These are phyloP conservation scores for Elachura formosa DNA, from an alignment of 2,113 vertebrate genomes.

Conservation along the genomic window DNA sequence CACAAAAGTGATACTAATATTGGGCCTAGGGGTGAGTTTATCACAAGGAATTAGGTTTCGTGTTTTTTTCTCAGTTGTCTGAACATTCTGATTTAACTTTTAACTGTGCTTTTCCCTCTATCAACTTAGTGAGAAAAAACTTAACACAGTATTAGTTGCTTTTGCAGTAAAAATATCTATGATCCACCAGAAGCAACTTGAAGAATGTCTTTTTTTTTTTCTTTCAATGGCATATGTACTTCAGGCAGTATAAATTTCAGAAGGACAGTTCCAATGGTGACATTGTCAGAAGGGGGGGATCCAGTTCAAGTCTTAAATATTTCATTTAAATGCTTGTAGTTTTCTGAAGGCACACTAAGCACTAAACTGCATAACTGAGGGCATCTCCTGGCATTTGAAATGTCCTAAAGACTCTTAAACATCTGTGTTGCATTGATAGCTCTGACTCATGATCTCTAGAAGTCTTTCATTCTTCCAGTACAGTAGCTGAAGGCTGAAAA, in stretches of 20 bases:
- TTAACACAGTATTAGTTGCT: not conserved
- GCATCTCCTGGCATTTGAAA: not conserved
- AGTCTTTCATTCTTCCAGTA: not conserved
- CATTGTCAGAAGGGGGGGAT: not conserved
- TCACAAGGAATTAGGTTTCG: not conserved
- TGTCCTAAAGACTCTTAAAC: not conserved
- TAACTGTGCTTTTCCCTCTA: not conserved
- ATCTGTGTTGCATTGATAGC: not conserved
- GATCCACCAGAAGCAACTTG: not conserved
- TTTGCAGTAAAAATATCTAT: not conserved
- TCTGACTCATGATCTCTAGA: not conserved
- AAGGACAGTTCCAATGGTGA: not conserved
- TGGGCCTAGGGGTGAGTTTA: not conserved
- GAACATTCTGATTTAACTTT: not conserved
- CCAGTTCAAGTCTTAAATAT: not conserved
- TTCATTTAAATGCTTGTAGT: not conserved
- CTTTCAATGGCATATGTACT: not conserved
- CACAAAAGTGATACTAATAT: not conserved
- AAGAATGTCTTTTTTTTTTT: not conserved
- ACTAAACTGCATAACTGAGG: too few species aligned
- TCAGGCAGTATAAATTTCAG: not conserved
- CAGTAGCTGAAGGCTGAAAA: not conserved
- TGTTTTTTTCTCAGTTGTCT: not conserved
- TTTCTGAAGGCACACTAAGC: not conserved
- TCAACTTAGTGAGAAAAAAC: not conserved